Base-by-base conservation (phyloP, 2,797 vertebrate species). In the Hypotaenidia okinawae region DNA sequence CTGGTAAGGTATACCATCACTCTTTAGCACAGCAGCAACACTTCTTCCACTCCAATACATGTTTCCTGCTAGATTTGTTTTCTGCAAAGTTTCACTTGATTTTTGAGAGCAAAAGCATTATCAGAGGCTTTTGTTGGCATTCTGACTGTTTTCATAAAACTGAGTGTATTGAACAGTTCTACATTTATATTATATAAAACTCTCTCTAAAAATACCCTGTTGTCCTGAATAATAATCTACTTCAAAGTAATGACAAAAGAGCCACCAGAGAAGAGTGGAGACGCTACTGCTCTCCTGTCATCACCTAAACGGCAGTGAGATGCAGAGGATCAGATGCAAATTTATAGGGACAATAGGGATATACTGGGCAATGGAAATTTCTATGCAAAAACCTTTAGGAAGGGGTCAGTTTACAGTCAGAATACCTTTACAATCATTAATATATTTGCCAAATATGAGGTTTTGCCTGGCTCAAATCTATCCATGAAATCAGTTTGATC, bases 61-160 rank as follows among this genome's bases (percentile, higher is more conserved):
- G 57, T 55, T 93, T 91, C 67, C 73, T 11, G 39, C 14, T 23
- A 72, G 17, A 68, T 28, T 45, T 59, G 37, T 35, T 94, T 91
- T 57, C 81, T 22, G 7, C 55, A 75, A 95, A 75, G 52, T 79
- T 91, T 73, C 39, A 57, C 39, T 73, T 59, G 45, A 88, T 90
- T 95, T 91, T 67, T 80, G 33, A 86, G 43, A 57, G 82, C 45
- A 85, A 91, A 96, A 96, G 70, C 62, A 62, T 57, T 78, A 87
- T 49, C 37, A 89, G 4, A 4, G 58, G 95, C 77, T 54, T 91
- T 82, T 79, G 47, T 4, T 74, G 72, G 54, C 87, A 89, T 88
- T 74, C 68, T 64, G 55, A 83, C 13, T 67, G 35, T 68, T 68
- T 41, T 23, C 81, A 89, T 64, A 89, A 88, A 84, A 47, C 5